phyloP scores from a whole-genome alignment of 2,797 vertebrate genomes.

The Anolis apletophallus region DNA sequence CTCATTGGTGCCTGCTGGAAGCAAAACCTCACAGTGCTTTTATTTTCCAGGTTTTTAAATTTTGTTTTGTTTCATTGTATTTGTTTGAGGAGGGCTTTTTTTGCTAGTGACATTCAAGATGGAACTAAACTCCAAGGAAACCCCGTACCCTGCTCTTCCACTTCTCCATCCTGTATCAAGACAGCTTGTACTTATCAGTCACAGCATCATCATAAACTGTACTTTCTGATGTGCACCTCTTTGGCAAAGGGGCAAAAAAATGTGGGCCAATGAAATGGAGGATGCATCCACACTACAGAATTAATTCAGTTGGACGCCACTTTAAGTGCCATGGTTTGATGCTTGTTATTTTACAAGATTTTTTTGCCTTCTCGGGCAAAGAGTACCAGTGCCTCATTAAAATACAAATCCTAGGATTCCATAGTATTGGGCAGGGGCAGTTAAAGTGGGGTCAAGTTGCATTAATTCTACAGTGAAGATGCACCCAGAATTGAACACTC shows the following conservation, averaged over 20 bases:
- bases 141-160: background rate
- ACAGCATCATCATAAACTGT: background rate
- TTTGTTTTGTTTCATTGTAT: too few relatives aligned
- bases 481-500: background rate
- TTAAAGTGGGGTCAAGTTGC: too few relatives aligned
- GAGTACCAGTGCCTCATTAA: background rate
- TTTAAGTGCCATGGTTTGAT: too few relatives aligned
- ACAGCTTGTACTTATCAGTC: background rate
- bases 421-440: too few relatives aligned
- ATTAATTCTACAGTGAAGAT: too few relatives aligned
- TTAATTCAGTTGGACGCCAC: too few relatives aligned
- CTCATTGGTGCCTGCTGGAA: constrained; percentile 7
- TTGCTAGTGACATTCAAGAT: background rate
- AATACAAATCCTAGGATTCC: too few relatives aligned
- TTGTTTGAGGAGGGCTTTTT: too few relatives aligned
- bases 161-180: background rate
- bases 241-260: background rate
- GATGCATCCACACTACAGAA: background rate
- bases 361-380: too few relatives aligned
- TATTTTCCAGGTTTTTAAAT: background rate
- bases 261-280: background rate
- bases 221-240: background rate
- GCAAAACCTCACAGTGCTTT: background rate
- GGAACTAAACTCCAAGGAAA: background rate
- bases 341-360: too few relatives aligned